Percentiles rank a stretch among this genome's conserved stretches.
Evolutionary conservation across 2,888 invertebrate genomes (phyloP).

Genomic region (Cyrtodaria siliqua): DNA sequence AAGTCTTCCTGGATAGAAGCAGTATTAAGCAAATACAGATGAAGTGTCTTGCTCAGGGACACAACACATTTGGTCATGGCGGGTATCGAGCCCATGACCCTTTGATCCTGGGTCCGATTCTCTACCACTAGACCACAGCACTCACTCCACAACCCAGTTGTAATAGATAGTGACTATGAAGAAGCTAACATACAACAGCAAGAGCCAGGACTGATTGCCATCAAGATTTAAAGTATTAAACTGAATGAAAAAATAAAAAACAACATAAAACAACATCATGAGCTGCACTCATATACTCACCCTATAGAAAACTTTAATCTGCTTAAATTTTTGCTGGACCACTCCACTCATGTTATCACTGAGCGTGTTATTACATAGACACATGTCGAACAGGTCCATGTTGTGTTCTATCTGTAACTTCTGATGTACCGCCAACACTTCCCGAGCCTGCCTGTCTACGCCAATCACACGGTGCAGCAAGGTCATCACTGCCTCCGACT

Average conservation of each 20-base stretch:
- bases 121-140: too few relatives aligned
- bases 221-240: not conserved
- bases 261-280: not conserved
- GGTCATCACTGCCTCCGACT: conserved; percentile 54
- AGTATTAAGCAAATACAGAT: too few relatives aligned
- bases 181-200: too few relatives aligned
- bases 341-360: conserved; percentile 44
- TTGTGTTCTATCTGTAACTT: conserved; percentile 75
- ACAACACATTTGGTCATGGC: too few relatives aligned
- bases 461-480: conserved; percentile 70
- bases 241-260: not conserved
- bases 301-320: conserved; percentile 74
- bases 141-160: too few relatives aligned
- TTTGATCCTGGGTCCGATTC: too few relatives aligned
- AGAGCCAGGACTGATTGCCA: not conserved
- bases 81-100: too few relatives aligned
- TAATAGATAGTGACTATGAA: too few relatives aligned
- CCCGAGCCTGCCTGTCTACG: conserved; percentile 68
- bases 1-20: too few relatives aligned
- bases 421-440: conserved; percentile 72
- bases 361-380: conserved; percentile 60
- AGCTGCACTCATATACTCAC: conserved; percentile 60
- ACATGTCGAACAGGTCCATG: conserved; percentile 78
- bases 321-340: conserved; percentile 67
- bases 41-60: too few relatives aligned